These are phyloP conservation scores for Nilaparvata lugens DNA, from an alignment of 1,140 invertebrate genomes.

Conservation along the genomic window DNA sequence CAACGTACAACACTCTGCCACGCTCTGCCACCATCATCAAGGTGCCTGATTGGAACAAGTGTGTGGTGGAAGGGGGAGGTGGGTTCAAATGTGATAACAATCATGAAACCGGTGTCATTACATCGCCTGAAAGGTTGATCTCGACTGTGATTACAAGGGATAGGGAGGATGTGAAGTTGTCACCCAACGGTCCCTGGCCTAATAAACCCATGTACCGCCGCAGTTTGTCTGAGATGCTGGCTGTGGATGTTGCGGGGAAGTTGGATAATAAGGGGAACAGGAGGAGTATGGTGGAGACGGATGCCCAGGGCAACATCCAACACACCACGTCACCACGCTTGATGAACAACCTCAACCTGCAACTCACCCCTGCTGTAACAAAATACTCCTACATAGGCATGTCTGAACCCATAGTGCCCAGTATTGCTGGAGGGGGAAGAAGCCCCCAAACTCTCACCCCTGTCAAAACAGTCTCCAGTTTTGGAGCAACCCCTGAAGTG, in stretches of 20 bases:
- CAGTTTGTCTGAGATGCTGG: conserved; percentile 40
- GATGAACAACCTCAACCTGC: conserved; percentile 27
- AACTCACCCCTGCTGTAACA: conserved; percentile 23
- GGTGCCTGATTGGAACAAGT: conserved; percentile 39
- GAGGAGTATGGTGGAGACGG: conserved; percentile 50
- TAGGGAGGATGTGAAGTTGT: neutral
- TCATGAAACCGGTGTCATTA: no score
- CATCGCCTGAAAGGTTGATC: no score
- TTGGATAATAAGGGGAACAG: conserved; percentile 38
- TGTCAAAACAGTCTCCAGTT: conserved; percentile 25
- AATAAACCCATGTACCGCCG: conserved; percentile 34
- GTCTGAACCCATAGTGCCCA: conserved; percentile 30
- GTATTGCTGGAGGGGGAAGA: neutral
- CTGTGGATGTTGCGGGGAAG: conserved; percentile 31
- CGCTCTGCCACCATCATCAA: conserved; percentile 43
- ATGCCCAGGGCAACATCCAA: conserved; percentile 32
- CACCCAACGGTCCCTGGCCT: conserved; percentile 9
- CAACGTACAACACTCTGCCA: conserved; percentile 36
- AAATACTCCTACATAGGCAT: conserved; percentile 51
- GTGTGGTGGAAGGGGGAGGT: conserved; percentile 27
- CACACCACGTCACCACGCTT: conserved; percentile 10
- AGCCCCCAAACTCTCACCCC: conserved; percentile 38
- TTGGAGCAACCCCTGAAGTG: conserved; percentile 6
- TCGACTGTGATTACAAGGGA: no score
- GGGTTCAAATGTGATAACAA: no score